These are phyloP conservation scores for Cordilura impudica DNA, from an alignment of 2,888 invertebrate genomes.

Conservation along the genomic window DNA sequence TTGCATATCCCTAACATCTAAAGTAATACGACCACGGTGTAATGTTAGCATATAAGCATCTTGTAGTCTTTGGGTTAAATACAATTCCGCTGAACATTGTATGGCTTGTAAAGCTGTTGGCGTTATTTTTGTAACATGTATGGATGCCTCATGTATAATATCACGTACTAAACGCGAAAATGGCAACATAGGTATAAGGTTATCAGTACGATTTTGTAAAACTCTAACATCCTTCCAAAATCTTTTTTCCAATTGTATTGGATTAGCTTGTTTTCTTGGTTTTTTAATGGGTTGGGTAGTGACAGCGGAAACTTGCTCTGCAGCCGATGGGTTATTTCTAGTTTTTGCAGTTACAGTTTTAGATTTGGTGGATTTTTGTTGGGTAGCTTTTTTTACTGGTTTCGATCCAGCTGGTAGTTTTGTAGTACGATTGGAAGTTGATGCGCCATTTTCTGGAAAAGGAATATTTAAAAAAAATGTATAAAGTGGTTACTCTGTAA, in stretches of 20 bases:
- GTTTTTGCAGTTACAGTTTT: not conserved
- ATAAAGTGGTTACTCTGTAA: too few species aligned
- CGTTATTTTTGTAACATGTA: slow-evolving; percentile 70
- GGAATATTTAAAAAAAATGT: not conserved
- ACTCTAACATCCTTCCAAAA: slow-evolving; percentile 56
- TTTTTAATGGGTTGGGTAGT: not conserved
- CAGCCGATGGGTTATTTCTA: not conserved
- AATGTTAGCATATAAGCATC: slow-evolving; percentile 77
- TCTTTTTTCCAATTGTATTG: not conserved
- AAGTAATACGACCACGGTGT: slow-evolving; percentile 79
- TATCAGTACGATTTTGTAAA: slow-evolving; percentile 61
- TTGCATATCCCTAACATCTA: slow-evolving; percentile 78
- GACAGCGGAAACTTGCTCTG: not conserved
- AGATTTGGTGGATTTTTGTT: not conserved
- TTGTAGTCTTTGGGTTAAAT: slow-evolving; percentile 78
- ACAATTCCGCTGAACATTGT: slow-evolving; percentile 79
- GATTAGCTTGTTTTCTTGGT: slow-evolving; percentile 58
- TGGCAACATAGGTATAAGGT: slow-evolving; percentile 77
- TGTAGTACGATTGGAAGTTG: not conserved
- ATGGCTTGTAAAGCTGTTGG: slow-evolving; percentile 77
- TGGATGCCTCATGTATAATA: slow-evolving; percentile 70
- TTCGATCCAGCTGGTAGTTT: not conserved
- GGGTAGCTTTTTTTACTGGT: not conserved
- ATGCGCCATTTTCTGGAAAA: not conserved
- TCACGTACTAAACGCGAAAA: slow-evolving; percentile 78